Percentiles rank a stretch among this genome's conserved stretches.
Evolutionary conservation across 2,888 invertebrate species (phyloP).

Genomic region (Aphidoletes aphidimyza): DNA sequence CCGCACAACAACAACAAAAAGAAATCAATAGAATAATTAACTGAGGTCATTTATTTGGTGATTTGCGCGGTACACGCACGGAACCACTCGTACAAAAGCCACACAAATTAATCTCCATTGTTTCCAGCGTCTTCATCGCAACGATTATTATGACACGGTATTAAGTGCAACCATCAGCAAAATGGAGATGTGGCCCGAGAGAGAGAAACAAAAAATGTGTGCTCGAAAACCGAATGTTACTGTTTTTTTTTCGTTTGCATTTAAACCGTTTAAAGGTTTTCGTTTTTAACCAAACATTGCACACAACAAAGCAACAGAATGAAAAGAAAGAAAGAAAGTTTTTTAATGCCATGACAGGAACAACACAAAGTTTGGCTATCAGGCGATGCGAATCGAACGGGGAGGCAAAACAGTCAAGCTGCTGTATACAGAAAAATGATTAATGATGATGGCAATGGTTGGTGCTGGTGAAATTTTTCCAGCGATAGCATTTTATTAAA

Average conservation of each 20-base stretch:
- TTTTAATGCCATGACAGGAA: constrained; percentile 48
- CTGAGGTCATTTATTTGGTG: constrained; percentile 7
- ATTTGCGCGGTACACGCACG: too few relatives aligned
- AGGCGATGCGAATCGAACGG: background rate
- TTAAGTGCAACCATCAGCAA: constrained; percentile 45
- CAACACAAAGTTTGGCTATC: background rate
- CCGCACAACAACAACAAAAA: background rate
- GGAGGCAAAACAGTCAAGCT: background rate
- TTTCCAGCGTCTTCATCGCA: constrained; percentile 16
- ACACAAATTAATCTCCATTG: constrained; percentile 47
- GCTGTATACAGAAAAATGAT: constrained; percentile 34
- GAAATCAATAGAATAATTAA: constrained; percentile 46
- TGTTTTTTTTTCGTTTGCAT: background rate
- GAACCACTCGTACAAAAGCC: background rate
- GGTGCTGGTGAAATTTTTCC: constrained; percentile 47
- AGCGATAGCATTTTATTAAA: constrained; percentile 31
- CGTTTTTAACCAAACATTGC: constrained; percentile 10
- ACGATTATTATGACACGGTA: constrained; percentile 37
- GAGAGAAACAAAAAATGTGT: background rate
- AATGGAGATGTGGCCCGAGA: background rate
- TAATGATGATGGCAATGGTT: constrained; percentile 48
- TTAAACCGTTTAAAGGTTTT: constrained; percentile 4
- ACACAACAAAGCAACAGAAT: background rate
- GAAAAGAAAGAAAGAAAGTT: constrained; percentile 13
- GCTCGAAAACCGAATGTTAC: background rate